Evolutionary conservation across 2,797 vertebrate species (phyloP).

Genomic region (Masticophis lateralis): DNA sequence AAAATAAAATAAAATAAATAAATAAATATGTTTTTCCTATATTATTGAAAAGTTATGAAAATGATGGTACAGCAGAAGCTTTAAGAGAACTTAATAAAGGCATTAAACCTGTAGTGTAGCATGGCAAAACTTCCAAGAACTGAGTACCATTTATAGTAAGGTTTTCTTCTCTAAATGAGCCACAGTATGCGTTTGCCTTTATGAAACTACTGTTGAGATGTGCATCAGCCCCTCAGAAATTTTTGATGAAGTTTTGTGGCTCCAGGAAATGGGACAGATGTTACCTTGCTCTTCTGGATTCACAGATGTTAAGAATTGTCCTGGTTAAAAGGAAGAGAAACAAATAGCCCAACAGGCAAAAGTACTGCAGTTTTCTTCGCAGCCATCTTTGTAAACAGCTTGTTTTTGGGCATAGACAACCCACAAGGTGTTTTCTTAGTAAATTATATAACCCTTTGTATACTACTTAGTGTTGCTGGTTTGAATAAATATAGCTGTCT

Average conservation of each 20-base stretch:
- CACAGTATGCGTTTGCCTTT: not conserved
- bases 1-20: too few relatives aligned
- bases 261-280: not conserved
- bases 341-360: not conserved
- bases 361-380: not conserved
- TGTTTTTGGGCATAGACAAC: not conserved
- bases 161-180: not conserved
- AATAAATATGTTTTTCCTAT: not conserved
- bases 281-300: not conserved
- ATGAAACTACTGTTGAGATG: not conserved
- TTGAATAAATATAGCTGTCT: not conserved
- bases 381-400: not conserved
- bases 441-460: not conserved
- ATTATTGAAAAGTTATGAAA: conserved; percentile 27
- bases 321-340: not conserved
- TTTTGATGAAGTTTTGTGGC: not conserved
- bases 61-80: not conserved
- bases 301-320: not conserved
- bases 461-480: not conserved
- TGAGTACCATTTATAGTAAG: not conserved
- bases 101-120: not conserved
- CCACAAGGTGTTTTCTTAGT: not conserved
- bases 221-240: not conserved
- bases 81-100: not conserved
- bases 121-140: not conserved